Evolutionary conservation across 2,113 vertebrate genomes (phyloP).

Genomic region (Procavia capensis): DNA sequence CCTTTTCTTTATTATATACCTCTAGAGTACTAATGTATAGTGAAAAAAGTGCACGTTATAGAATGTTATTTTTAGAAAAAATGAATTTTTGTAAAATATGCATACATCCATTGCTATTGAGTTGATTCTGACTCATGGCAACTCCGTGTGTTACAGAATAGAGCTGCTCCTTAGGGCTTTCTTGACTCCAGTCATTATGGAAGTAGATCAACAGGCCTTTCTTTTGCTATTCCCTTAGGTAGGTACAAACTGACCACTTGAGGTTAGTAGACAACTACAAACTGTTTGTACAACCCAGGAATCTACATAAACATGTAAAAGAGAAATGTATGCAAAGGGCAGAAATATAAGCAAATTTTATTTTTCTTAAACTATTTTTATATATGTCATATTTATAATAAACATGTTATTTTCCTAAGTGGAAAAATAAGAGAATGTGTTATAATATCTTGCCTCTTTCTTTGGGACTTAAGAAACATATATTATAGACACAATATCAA

Average conservation of each 20-base stretch:
- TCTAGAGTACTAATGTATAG: background rate
- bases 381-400: background rate
- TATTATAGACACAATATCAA: background rate
- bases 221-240: no score
- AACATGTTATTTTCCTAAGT: background rate
- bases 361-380: background rate
- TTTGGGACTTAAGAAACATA: background rate
- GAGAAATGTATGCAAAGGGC: background rate
- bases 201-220: no score
- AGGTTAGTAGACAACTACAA: no score
- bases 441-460: background rate
- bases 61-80: background rate
- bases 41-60: background rate
- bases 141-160: no score
- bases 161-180: no score
- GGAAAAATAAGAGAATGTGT: background rate
- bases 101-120: background rate
- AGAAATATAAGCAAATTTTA: background rate
- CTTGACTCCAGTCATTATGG: no score
- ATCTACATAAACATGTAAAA: background rate
- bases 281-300: no score
- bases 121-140: no score
- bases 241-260: no score
- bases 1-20: background rate
- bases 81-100: background rate